Evolutionary conservation across 2,888 invertebrate species (phyloP).

Genomic region (Nebria salina): DNA sequence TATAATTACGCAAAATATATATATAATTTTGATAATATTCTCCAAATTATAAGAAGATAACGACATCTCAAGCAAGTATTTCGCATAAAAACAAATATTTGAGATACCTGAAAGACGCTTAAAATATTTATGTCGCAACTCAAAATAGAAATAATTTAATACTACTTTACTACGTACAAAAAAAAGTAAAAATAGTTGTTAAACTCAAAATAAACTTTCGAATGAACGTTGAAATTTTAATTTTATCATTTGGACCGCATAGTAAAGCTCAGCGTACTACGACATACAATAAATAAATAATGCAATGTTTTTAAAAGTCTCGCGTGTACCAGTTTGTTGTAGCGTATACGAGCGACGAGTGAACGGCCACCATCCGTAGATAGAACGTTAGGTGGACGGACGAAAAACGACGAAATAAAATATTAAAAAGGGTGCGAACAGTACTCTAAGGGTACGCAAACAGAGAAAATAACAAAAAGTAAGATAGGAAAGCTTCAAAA

Average conservation of each 20-base stretch:
- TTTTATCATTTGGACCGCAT: background rate
- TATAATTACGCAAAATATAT: background rate
- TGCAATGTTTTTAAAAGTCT: background rate
- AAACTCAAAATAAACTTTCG: background rate
- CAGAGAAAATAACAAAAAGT: background rate
- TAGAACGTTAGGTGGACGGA: background rate
- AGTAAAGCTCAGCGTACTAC: background rate
- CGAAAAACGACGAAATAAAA: background rate
- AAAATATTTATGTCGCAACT: no score
- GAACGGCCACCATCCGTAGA: background rate
- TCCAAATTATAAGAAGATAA: no score
- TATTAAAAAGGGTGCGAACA: background rate
- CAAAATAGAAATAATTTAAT: no score
- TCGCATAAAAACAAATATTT: no score
- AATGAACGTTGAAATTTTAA: background rate
- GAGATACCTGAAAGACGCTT: no score
- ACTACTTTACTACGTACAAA: no score
- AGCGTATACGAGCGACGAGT: background rate
- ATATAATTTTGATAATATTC: no score
- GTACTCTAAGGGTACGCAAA: background rate
- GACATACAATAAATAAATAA: background rate
- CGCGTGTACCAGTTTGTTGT: background rate
- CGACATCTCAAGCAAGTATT: no score
- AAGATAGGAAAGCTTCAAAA: background rate
- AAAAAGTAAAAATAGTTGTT: no score